Evolutionary conservation across 2,888 invertebrate genomes (phyloP).

Genomic region (Megamerina dolium): DNA sequence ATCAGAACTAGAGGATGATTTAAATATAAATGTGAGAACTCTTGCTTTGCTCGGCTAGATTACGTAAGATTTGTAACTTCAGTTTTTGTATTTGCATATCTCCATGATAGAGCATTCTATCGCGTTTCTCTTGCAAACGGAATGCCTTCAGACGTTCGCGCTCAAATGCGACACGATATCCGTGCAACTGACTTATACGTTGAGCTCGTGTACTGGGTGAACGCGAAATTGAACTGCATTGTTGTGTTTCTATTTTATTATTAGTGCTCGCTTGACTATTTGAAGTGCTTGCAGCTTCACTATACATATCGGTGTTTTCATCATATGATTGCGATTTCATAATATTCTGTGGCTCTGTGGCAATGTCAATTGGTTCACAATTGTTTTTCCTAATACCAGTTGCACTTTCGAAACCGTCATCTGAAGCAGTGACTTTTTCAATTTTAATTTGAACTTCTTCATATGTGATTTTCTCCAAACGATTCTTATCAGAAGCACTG

Average conservation of each 20-base stretch:
- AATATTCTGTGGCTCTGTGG: too few relatives aligned
- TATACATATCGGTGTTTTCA: too few relatives aligned
- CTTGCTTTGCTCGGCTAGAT: slow-evolving; percentile 18
- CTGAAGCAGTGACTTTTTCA: slow-evolving; percentile 10
- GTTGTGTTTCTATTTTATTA: neutral
- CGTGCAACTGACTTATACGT: slow-evolving; percentile 17
- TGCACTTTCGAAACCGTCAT: too few relatives aligned
- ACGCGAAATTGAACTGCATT: slow-evolving; percentile 1
- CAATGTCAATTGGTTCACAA: too few relatives aligned
- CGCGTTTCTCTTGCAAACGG: slow-evolving; percentile 20
- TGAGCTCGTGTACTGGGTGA: slow-evolving; percentile 9
- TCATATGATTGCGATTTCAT: too few relatives aligned
- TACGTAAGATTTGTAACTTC: slow-evolving; percentile 22
- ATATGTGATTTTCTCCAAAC: neutral
- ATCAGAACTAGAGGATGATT: neutral
- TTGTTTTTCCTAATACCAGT: too few relatives aligned
- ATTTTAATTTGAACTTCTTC: slow-evolving; percentile 16
- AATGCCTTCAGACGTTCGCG: slow-evolving; percentile 19
- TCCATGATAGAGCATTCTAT: slow-evolving; percentile 20
- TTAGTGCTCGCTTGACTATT: too few relatives aligned
- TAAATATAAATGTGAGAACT: slow-evolving; percentile 12
- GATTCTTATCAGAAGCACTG: too few relatives aligned
- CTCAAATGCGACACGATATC: slow-evolving; percentile 20
- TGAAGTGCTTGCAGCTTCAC: too few relatives aligned
- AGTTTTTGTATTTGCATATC: slow-evolving; percentile 24